These are phyloP conservation scores for Augochlorella aurata DNA, from an alignment of 2,888 invertebrate species.

Conservation along the genomic window DNA sequence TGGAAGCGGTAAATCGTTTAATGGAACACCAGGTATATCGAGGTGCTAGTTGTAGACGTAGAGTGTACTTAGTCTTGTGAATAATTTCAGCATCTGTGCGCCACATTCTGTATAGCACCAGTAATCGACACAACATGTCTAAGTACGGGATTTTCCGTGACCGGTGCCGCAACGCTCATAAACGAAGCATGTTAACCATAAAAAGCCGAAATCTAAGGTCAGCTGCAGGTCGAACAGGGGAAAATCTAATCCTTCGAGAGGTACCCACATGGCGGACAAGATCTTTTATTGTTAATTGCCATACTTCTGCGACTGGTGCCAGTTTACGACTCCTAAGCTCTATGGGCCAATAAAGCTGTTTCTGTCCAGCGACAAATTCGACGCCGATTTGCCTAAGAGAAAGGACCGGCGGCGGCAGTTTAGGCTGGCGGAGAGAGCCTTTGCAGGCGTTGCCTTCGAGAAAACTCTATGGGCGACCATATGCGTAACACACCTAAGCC, in stretches of 20 bases:
- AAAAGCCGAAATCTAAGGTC: slow-evolving; percentile 55
- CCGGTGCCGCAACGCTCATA: no score
- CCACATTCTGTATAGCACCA: no score
- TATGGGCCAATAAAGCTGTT: slow-evolving; percentile 10
- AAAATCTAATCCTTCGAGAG: slow-evolving; percentile 36
- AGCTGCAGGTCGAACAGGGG: background rate
- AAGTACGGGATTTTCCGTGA: no score
- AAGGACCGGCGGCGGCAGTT: background rate
- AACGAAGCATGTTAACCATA: slow-evolving; percentile 38
- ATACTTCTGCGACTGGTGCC: background rate
- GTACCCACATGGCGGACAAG: slow-evolving; percentile 1
- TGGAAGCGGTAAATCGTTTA: no score
- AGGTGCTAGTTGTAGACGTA: no score
- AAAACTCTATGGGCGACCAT: background rate
- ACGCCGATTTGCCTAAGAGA: background rate
- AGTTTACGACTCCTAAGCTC: background rate
- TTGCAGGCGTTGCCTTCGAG: background rate
- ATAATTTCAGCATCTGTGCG: no score
- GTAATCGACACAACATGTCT: no score
- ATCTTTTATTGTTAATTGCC: slow-evolving; percentile 6
- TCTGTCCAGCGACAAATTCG: background rate
- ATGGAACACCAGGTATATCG: no score
- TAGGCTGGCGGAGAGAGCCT: background rate
- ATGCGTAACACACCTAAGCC: slow-evolving; percentile 24
- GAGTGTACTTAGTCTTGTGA: no score